phyloP scores from a whole-genome alignment of 1,140 invertebrate species.

The Ostrea edulis region DNA sequence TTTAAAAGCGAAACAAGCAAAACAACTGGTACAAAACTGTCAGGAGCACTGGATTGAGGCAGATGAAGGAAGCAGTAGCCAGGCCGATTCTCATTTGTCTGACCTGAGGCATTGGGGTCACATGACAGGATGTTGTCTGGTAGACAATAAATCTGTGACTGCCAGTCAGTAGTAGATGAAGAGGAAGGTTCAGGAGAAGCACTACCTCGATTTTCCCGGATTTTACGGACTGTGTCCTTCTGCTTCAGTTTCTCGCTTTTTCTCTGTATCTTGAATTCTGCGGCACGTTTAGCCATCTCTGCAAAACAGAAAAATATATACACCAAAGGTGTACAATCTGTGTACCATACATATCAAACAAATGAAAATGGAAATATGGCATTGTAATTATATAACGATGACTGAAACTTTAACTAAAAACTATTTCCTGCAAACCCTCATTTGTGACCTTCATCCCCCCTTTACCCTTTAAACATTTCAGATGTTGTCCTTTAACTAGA shows the following conservation, averaged over 20 bases:
- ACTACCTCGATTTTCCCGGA: slow-evolving; percentile 80
- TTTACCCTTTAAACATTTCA: too few relatives aligned
- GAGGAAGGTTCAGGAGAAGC: not conserved
- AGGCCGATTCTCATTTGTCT: slow-evolving; percentile 5
- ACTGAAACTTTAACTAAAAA: too few relatives aligned
- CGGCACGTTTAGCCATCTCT: slow-evolving; percentile 76
- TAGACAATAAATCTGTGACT: slow-evolving; percentile 25
- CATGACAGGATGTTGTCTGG: slow-evolving; percentile 35
- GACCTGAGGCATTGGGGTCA: slow-evolving; percentile 32
- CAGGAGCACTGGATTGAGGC: slow-evolving; percentile 20
- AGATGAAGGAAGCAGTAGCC: not conserved
- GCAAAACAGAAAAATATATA: slow-evolving; percentile 38
- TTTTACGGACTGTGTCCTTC: slow-evolving; percentile 84
- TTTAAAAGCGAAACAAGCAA: slow-evolving; percentile 3
- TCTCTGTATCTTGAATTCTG: slow-evolving; percentile 77
- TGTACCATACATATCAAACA: too few relatives aligned
- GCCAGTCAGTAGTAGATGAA: slow-evolving; percentile 9
- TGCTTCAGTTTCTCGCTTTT: slow-evolving; percentile 79
- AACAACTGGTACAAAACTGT: not conserved
- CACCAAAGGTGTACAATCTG: too few relatives aligned
- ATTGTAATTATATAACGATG: too few relatives aligned
- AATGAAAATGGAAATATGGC: too few relatives aligned
- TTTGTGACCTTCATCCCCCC: too few relatives aligned
- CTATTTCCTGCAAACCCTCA: too few relatives aligned
- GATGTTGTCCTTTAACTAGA: too few relatives aligned